A percentile compares a stretch with the other conserved stretches of the same genome.
Evolutionary conservation across 2,113 vertebrate species (phyloP).

Genomic region (Rana temporaria): DNA sequence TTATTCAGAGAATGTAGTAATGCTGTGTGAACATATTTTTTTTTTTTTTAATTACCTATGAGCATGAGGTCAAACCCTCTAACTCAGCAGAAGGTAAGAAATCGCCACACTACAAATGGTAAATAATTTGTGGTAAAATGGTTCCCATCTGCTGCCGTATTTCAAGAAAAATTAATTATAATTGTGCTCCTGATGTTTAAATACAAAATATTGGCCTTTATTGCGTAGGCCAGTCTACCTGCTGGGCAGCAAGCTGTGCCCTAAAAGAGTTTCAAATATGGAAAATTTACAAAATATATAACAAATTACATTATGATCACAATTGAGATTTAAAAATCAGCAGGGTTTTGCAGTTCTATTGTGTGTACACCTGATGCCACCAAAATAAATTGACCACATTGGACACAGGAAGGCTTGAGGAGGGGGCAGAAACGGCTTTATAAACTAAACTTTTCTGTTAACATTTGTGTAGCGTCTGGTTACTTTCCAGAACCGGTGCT

Average conservation of each 20-base stretch:
- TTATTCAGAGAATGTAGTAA: too few species aligned
- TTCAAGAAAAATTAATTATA: not conserved
- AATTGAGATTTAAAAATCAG: constrained; percentile 27
- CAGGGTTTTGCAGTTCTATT: constrained; percentile 9
- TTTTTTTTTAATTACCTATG: not conserved
- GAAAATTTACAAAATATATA: constrained; percentile 21
- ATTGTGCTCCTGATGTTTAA: not conserved
- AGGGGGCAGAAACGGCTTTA: too few species aligned
- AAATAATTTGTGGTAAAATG: constrained; percentile 9
- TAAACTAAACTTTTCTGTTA: too few species aligned
- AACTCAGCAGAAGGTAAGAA: not conserved
- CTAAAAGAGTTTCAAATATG: constrained; percentile 28
- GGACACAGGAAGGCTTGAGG: not conserved
- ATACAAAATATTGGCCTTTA: constrained; percentile 5
- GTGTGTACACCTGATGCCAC: constrained; percentile 21
- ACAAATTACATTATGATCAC: constrained; percentile 24
- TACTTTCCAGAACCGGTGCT: too few species aligned
- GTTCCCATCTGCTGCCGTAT: constrained; percentile 23
- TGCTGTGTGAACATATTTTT: too few species aligned
- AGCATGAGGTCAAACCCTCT: not conserved
- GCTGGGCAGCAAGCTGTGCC: constrained; percentile 26
- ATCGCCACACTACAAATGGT: not conserved
- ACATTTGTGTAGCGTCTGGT: too few species aligned
- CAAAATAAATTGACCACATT: constrained; percentile 4
- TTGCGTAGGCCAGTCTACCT: not conserved